Evolutionary conservation across 53 echinoderm and acorn worm species (phyloP).

Genomic region (Luidia sarsii): DNA sequence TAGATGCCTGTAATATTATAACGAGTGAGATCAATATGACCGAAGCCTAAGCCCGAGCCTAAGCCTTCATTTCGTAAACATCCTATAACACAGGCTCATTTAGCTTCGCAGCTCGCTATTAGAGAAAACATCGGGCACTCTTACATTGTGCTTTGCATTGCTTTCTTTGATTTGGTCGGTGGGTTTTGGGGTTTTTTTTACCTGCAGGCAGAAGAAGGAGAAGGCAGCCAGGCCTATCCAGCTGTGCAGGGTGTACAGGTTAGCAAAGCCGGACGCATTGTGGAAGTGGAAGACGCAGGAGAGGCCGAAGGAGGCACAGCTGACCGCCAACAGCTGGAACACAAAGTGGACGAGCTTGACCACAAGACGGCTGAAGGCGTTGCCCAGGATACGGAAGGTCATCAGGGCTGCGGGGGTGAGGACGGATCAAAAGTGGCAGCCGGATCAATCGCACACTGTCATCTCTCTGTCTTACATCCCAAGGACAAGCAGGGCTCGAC

Average conservation of each 20-base stretch:
- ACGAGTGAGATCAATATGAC: too few relatives aligned
- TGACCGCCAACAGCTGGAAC: conserved; percentile 63
- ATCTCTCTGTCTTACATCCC: too few relatives aligned
- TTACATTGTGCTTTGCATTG: neutral
- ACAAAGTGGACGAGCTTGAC: conserved; percentile 72
- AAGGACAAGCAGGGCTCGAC: too few relatives aligned
- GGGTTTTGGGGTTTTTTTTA: too few relatives aligned
- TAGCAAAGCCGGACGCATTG: conserved; percentile 54
- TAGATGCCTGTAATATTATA: too few relatives aligned
- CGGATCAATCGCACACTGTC: too few relatives aligned
- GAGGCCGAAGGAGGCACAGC: conserved; percentile 68
- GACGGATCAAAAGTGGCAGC: too few relatives aligned
- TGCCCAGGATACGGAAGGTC: conserved; percentile 72
- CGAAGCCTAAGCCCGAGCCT: too few relatives aligned
- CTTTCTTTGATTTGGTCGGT: neutral
- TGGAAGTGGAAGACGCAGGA: conserved; percentile 84
- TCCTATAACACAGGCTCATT: too few relatives aligned
- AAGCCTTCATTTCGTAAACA: too few relatives aligned
- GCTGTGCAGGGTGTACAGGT: conserved; percentile 90
- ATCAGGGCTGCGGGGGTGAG: conserved; percentile 83
- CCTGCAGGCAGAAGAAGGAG: conserved; percentile 78
- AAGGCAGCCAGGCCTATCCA: conserved; percentile 85
- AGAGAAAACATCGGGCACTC: too few relatives aligned
- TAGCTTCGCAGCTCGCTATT: too few relatives aligned
- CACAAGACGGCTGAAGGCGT: conserved; percentile 53